Percentiles rank a stretch among this genome's conserved stretches.
phyloP scores from a whole-genome alignment of 2,113 vertebrate genomes.

The Formicarius rufipectus region DNA sequence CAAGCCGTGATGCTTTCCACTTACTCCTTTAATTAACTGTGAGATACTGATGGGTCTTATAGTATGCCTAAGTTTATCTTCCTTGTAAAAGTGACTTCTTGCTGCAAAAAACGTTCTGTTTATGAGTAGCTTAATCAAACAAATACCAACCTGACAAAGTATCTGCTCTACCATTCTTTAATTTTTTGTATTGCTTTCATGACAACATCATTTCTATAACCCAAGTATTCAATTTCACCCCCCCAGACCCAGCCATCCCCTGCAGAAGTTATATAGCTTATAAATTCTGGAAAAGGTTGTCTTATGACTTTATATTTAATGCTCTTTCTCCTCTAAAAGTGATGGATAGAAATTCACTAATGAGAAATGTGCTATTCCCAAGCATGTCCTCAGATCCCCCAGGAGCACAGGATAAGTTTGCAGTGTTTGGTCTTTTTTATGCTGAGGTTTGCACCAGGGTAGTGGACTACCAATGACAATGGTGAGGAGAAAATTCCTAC shows the following conservation, averaged over 20 bases:
- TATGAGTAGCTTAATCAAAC: slow-evolving; percentile 18
- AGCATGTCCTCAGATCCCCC: neutral
- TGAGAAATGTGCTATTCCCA: neutral
- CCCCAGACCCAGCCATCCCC: neutral
- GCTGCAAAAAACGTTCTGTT: neutral
- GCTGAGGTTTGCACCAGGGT: neutral
- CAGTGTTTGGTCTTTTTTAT: neutral
- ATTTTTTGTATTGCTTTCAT: neutral
- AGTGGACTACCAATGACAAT: neutral
- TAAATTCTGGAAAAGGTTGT: neutral
- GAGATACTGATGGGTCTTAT: slow-evolving; percentile 62
- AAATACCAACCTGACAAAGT: neutral
- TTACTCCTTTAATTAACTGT: slow-evolving; percentile 80
- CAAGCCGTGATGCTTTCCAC: slow-evolving; percentile 70
- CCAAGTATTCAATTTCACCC: neutral
- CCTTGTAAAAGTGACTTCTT: slow-evolving; percentile 39
- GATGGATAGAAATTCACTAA: neutral
- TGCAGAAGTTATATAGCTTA: neutral
- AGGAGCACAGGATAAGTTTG: neutral
- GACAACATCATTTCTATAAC: neutral
- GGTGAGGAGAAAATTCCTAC: neutral
- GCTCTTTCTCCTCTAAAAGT: neutral
- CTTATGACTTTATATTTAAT: neutral
- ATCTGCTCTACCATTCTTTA: neutral
- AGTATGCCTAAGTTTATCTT: slow-evolving; percentile 54